phyloP scores from a whole-genome alignment of 2,113 vertebrate genomes.

The Rousettus leschenaultii region DNA sequence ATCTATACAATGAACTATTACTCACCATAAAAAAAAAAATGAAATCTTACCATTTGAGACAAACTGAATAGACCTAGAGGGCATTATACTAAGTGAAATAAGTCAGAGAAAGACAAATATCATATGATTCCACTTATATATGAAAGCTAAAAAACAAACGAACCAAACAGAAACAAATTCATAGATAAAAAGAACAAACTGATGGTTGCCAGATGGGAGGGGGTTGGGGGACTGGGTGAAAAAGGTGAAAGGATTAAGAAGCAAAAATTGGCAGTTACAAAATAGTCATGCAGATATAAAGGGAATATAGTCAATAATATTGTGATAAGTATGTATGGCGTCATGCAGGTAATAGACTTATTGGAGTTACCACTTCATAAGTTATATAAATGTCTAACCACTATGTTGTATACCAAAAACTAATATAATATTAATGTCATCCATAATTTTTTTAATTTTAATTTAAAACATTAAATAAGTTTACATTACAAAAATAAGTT shows the following conservation, averaged over 20 bases:
- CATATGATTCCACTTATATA: neutral
- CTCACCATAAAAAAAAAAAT: neutral
- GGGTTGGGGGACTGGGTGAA: too few species aligned
- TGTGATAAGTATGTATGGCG: neutral
- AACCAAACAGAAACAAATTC: neutral
- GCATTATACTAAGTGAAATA: neutral
- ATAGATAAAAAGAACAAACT: too few species aligned
- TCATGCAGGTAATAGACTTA: neutral
- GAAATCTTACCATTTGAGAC: neutral
- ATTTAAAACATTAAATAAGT: neutral
- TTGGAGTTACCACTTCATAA: neutral
- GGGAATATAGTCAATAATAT: too few species aligned
- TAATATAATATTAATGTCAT: neutral
- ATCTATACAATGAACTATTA: neutral
- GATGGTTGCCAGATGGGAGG: too few species aligned
- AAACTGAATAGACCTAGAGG: neutral
- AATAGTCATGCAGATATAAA: too few species aligned
- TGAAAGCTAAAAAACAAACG: neutral
- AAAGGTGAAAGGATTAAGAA: too few species aligned
- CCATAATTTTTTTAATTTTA: neutral
- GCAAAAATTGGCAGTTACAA: too few species aligned
- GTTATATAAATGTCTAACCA: neutral
- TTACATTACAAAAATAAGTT: neutral
- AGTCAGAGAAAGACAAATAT: neutral
- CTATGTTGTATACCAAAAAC: neutral